phyloP scores from a whole-genome alignment of 2,888 invertebrate species.

The Eristalis pertinax region DNA sequence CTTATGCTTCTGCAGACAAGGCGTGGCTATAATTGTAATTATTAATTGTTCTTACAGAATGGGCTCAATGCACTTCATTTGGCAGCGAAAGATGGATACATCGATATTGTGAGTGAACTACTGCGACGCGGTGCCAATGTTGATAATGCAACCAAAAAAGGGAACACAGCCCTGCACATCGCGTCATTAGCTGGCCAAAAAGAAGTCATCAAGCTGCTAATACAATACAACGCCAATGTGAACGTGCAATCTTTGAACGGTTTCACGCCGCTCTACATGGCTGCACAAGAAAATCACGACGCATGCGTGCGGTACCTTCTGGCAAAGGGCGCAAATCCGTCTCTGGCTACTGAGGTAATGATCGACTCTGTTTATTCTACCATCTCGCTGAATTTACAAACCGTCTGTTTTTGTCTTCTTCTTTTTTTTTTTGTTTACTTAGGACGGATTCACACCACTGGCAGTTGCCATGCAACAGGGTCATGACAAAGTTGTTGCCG shows the following conservation, averaged over 20 bases:
- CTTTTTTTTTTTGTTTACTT: not conserved
- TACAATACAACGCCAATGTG: conserved; percentile 95
- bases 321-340: conserved; percentile 96
- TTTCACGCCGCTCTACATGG: conserved; percentile 99
- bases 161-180: conserved; percentile 97
- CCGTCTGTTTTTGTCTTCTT: not conserved
- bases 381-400: not conserved
- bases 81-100: conserved; percentile 98
- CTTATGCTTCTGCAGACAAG: not conserved
- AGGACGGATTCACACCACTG: conserved; percentile 99
- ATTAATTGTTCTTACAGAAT: conserved; percentile 85
- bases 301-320: conserved; percentile 95
- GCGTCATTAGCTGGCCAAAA: conserved; percentile 98
- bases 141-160: conserved; percentile 98
- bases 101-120: conserved; percentile 95
- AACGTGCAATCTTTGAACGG: conserved; percentile 98
- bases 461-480: conserved; percentile 99
- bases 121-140: conserved; percentile 94
- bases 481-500: conserved; percentile 98
- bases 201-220: conserved; percentile 94
- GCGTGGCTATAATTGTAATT: not conserved
- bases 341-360: conserved; percentile 94
- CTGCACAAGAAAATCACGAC: conserved; percentile 98
- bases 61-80: conserved; percentile 98
- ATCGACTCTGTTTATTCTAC: not conserved